These are phyloP conservation scores for Microhierax caerulescens DNA, from an alignment of 2,797 vertebrate genomes.

Conservation along the genomic window DNA sequence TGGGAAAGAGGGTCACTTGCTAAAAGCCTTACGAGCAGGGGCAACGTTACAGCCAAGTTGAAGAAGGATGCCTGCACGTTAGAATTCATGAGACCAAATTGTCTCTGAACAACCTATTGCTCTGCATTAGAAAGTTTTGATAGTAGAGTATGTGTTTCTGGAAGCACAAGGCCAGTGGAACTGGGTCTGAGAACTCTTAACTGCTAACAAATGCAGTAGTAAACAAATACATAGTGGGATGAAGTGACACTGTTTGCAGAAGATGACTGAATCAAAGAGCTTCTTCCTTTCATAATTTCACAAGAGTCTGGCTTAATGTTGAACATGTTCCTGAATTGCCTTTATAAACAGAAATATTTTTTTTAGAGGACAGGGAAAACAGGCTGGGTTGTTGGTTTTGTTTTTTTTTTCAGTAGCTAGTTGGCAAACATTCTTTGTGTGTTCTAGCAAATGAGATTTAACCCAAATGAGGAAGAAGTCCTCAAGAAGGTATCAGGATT, in stretches of 20 bases:
- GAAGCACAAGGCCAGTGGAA: background rate
- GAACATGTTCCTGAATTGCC: background rate
- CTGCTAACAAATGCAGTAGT: background rate
- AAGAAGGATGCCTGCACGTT: accelerated
- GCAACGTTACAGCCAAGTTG: background rate
- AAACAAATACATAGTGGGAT: background rate
- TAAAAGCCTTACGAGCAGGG: background rate
- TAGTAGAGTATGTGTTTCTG: background rate
- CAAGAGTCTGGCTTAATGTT: background rate
- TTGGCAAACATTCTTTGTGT: background rate
- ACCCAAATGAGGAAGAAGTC: background rate
- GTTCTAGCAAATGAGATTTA: background rate
- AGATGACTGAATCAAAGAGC: background rate
- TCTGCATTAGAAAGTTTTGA: background rate
- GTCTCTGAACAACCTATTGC: background rate
- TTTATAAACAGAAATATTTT: background rate
- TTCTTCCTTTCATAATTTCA: background rate
- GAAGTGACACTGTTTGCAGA: background rate
- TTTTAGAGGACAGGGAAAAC: background rate
- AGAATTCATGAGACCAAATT: accelerated
- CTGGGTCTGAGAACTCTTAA: background rate
- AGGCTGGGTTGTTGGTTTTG: no score
- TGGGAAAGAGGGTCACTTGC: background rate
- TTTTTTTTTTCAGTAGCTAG: background rate
- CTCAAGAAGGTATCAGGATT: background rate